Evolutionary conservation across 2,113 vertebrate species (phyloP).

Genomic region (Tretioscincus oriximinensis): DNA sequence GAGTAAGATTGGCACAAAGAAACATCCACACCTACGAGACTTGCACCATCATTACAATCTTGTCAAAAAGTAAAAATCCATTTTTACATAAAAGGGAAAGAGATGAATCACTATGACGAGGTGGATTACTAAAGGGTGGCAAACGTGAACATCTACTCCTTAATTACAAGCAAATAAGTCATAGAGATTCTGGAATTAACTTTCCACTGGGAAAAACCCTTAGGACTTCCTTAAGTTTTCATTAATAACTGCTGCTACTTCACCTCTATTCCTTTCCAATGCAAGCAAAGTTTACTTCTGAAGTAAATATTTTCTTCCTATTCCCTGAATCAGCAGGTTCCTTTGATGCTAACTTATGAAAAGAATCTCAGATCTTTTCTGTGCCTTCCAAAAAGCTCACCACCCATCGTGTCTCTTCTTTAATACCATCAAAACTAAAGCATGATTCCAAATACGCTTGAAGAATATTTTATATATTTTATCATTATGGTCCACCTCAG

Average conservation of each 20-base stretch:
- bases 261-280: neutral
- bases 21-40: neutral
- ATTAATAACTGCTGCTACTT: neutral
- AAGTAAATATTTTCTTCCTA: neutral
- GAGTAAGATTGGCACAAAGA: neutral
- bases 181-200: neutral
- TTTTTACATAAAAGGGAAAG: neutral
- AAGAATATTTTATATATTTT: too few relatives aligned
- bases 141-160: neutral
- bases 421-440: neutral
- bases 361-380: neutral
- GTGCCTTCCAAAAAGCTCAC: neutral
- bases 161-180: neutral
- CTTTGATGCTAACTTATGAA: neutral
- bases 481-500: too few relatives aligned
- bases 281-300: neutral
- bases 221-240: neutral
- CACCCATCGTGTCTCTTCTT: neutral
- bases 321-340: neutral
- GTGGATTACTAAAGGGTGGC: neutral
- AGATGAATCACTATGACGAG: neutral
- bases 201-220: neutral
- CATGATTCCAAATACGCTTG: too few relatives aligned
- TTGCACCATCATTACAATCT: neutral
- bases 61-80: neutral